Conservation (phyloP, 2,113 vertebrate genomes). For the Planiliza haematocheilus region DNA sequence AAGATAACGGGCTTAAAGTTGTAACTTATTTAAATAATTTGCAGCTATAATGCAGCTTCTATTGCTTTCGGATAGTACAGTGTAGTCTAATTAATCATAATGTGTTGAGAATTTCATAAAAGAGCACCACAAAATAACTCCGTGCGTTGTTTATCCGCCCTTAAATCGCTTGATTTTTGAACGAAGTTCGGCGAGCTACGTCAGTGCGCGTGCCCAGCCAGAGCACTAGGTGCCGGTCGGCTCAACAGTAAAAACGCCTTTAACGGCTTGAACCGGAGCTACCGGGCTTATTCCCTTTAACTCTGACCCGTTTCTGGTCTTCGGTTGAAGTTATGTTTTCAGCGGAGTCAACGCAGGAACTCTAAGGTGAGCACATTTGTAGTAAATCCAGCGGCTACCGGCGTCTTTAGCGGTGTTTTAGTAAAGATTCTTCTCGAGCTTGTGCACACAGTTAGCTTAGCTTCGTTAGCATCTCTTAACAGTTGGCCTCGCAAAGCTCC, state of each 20-base stretch:
- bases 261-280: constrained; percentile 46
- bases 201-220: neutral
- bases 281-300: constrained; percentile 61
- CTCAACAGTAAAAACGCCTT: constrained; percentile 46
- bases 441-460: constrained; percentile 57
- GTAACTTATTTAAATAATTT: no score
- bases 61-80: no score
- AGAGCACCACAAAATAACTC: no score
- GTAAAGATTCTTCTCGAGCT: neutral
- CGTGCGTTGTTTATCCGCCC: no score
- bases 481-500: constrained; percentile 42
- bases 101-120: no score
- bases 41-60: no score
- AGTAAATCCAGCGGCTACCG: neutral
- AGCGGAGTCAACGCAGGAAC: neutral
- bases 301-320: constrained; percentile 8
- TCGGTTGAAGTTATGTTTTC: constrained; percentile 32
- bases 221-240: neutral
- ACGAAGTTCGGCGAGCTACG: neutral
- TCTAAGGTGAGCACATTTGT: constrained; percentile 28
- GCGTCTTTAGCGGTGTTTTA: no score
- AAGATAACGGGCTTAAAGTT: no score
- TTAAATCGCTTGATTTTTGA: neutral
- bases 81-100: no score
- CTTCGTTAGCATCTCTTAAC: constrained; percentile 35